These are phyloP conservation scores for Pachycephala philippinensis DNA, from an alignment of 2,113 vertebrate species.

Conservation along the genomic window DNA sequence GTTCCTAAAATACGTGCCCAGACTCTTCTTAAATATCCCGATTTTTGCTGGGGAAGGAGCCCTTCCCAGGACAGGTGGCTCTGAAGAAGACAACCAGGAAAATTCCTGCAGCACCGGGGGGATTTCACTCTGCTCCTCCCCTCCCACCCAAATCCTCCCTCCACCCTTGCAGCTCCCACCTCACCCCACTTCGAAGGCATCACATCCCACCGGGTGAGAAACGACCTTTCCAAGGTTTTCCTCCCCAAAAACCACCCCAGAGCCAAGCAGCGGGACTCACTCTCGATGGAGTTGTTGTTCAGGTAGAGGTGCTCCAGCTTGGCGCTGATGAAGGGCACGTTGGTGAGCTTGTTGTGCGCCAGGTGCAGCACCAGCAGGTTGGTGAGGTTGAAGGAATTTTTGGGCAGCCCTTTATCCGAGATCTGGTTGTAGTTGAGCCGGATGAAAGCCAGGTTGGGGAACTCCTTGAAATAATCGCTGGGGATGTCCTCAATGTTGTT, in stretches of 20 bases:
- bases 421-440: conserved; percentile 93
- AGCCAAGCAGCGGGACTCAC: conserved; percentile 59
- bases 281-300: conserved; percentile 91
- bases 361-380: conserved; percentile 91
- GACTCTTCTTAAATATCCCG: neutral
- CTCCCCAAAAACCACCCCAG: neutral
- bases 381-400: conserved; percentile 89
- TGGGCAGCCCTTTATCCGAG: conserved; percentile 88
- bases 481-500: conserved; percentile 93
- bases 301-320: conserved; percentile 94
- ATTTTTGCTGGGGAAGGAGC: neutral
- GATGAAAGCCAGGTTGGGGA: conserved; percentile 87
- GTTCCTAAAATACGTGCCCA: neutral
- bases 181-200: neutral
- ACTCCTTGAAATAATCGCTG: conserved; percentile 84
- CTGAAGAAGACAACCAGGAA: neutral
- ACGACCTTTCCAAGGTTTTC: rapidly evolving
- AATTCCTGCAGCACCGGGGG: neutral
- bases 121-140: neutral
- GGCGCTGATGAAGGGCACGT: conserved; percentile 81
- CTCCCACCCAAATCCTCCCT: neutral
- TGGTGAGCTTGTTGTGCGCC: conserved; percentile 89
- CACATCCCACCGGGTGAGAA: neutral
- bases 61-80: neutral
- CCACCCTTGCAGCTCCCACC: neutral